Base-by-base conservation (phyloP, 1,140 invertebrate species). In the Hetaerina americana region DNA sequence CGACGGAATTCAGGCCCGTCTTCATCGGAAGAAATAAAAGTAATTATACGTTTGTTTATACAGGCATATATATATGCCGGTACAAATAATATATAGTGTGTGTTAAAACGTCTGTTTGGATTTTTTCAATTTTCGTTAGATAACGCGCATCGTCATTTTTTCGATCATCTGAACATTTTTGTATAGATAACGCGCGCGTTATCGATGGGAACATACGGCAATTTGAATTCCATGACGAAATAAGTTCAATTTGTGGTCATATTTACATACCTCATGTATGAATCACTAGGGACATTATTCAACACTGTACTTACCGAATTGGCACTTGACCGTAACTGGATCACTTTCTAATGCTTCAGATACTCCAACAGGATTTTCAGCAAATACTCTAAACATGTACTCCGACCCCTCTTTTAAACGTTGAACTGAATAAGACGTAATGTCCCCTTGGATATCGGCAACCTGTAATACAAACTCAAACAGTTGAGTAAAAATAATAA, bases 351-450 rank as follows among this genome's bases (percentile, higher is more conserved):
- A 80, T 5, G 90, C 86, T 76, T 92, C 90, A 10, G 92, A 92
- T 22, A 84, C 79, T 5, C 93, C 93, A 70, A 93, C 86, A 6
- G 89, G 86, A 81, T 96, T 96, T 74, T 87, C 87, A 27, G 93
- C 93, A 74, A 89, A 86, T 24, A 96, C 87, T 74, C 93, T 85
- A 84, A 95, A 96, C 81, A 91, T 87, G 77, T 96, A 96, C 77
- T 92, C 88, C 24, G 85, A 83, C 75, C 92, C 89, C 78, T 92
- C 87, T 72, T 87, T 84, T 15, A 98, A 82, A 76, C 88, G 88
- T 76, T 92, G 88, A 69, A 96, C 86, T 66, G 86, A 88, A 78
- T 91, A 91, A 0, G 85, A 87, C 26, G 85, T 83, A 0, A 89
- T 87, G 71, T 90, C 86, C 72, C 85, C 87, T 66, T 91, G 87